Base-by-base conservation (phyloP, 2,797 vertebrate genomes). In the Artibeus lituratus region DNA sequence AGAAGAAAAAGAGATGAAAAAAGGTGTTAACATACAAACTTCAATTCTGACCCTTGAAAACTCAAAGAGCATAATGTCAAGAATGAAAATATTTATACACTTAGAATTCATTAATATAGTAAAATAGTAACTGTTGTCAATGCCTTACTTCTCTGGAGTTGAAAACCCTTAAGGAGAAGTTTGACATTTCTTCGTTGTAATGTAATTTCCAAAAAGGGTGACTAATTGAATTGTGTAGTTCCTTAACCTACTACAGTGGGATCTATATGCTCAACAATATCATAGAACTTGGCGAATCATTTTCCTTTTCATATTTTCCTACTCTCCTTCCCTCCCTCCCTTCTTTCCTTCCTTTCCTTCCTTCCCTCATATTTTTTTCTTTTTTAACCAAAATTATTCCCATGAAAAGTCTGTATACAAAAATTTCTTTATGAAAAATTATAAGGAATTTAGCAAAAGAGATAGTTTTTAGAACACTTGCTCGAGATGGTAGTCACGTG, bases 401-500 rank as follows among this genome's bases (percentile, higher is more conserved):
- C 24, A 11, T 3, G 0, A 14, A 42, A 91, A 88, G 4, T 78
- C 37, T 72, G 10, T 53, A 35, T 9, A 32, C 5, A 5, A 44
- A 83, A 53, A 42, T 42, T 39, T 65, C 26, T 81, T 76, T 77
- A 16, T 57, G 19, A 49, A 39, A n/a, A 49, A 70, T 32, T 35
- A 5, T 49, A 29, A 9, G 37, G 1, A 44, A 39, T 76, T 89
- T 32, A 49, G 12, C 15, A 7, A 53, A 24, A 93, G 14, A 26
- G 29, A 15, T 8, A 32, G 16, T 84, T 77, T 80, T 76, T 47
- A 67, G 57, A 78, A 87, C 26, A 67, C 32, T 67, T 70, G 19
- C 32, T 96, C 69, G 32, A 93, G 53, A 87, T 80, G 42, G 72
- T 26, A 32, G 90, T 95, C 87, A 90, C 67, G 59, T 89, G 51